Conservation (phyloP, 2,113 vertebrate species). For the Hippotragus niger region DNA sequence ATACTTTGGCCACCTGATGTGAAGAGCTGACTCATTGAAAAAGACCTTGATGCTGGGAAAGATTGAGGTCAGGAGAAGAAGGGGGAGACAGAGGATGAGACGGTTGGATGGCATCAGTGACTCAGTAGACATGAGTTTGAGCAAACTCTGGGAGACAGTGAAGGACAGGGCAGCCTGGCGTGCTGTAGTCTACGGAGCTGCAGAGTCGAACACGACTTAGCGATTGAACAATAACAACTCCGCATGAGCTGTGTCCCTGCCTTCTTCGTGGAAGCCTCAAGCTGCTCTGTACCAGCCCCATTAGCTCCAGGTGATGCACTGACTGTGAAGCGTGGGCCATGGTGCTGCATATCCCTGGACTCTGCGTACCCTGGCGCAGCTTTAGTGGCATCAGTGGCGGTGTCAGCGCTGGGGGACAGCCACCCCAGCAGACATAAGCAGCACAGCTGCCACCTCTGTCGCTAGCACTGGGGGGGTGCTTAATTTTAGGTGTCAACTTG, state of each 20-base stretch:
- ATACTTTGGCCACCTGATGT: background rate
- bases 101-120: background rate
- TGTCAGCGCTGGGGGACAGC: background rate
- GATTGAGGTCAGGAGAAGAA: background rate
- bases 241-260: background rate
- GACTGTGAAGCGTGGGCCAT: background rate
- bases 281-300: rapidly evolving
- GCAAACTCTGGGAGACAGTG: background rate
- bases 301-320: background rate
- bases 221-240: background rate
- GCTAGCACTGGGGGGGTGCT: too few relatives aligned
- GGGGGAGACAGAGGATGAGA: background rate
- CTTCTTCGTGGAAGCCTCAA: background rate
- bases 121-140: background rate
- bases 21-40: background rate
- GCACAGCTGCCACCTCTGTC: background rate
- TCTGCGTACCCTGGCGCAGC: background rate
- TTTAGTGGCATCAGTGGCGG: rapidly evolving
- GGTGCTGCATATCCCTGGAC: background rate
- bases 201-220: background rate
- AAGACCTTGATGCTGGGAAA: background rate
- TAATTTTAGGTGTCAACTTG: background rate
- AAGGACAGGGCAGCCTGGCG: background rate
- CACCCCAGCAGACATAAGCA: background rate
- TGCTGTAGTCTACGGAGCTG: background rate